A percentile compares a stretch with the other conserved stretches of the same genome.
These are phyloP conservation scores for Echinarachnius parma DNA, from an alignment of 53 echinoderm and acorn worm genomes.

Conservation along the genomic window DNA sequence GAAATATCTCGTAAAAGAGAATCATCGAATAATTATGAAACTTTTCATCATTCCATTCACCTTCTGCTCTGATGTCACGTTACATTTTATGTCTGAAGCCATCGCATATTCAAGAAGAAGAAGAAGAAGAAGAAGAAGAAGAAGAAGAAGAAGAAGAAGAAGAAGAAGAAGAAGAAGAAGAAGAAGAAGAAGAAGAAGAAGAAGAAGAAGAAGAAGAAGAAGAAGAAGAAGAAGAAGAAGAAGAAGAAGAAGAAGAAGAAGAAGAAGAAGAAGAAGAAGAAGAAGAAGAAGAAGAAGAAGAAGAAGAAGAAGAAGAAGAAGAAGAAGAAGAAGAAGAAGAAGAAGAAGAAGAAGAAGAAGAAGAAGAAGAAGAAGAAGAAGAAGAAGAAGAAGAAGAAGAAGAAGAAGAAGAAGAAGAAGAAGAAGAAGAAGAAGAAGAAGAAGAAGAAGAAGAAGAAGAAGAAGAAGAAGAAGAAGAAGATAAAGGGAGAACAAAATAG, in stretches of 20 bases:
- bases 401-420: background rate
- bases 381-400: background rate
- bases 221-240: background rate
- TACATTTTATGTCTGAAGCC: too few relatives aligned
- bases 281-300: background rate
- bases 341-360: background rate
- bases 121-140: background rate
- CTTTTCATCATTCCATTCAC: too few relatives aligned
- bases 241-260: background rate
- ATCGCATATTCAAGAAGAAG: background rate
- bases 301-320: background rate
- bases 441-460: background rate
- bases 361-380: background rate
- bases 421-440: conserved; percentile 9
- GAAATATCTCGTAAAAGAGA: too few relatives aligned
- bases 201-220: background rate
- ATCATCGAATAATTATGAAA: too few relatives aligned
- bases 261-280: background rate
- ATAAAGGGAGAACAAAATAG: background rate
- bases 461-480: background rate
- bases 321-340: background rate
- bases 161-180: conserved; percentile 9
- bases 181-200: background rate
- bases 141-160: background rate
- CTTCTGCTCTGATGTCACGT: too few relatives aligned